Evolutionary conservation across 2,113 vertebrate species (phyloP), one percentile per base, ranked within the genome.

Genomic region (Emberiza fucata): DNA sequence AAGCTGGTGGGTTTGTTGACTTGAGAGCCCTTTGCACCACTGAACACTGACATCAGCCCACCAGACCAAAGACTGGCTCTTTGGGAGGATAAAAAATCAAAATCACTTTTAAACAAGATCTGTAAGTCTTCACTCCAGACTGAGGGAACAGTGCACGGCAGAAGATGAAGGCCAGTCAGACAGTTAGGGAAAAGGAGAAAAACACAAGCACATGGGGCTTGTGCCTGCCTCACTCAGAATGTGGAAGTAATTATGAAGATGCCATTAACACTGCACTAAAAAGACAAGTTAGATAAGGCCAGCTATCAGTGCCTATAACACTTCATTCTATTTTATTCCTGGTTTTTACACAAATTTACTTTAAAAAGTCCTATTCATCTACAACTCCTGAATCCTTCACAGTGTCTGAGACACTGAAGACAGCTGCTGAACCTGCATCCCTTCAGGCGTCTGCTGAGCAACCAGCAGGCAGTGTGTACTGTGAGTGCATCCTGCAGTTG

Each of bases 401-500:
- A 61, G n/a, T 14, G 31, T 1, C 3, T 6, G 51, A 50, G 44
- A 1, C 27, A 16, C 3, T 53, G 54, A 11, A 72, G 50, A 8
- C 53, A 92, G 71, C 57, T 63, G 72, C 63, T 83, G 48, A 56
- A 56, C 7, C 42, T 29, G 37, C 35, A 53, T 20, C 33, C 40
- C 6, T 2, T 31, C 48, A 23, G 71, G 44, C 12, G 70, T 31
- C 37, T 82, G 56, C 75, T 37, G 82, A 82, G 79, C 50, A 9
- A 1, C 54, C 60, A 61, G 35, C 35, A 31, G 76, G 80, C 9
- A 3, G 8, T 1, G 6, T 0, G 0, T 2, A 5, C 90, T 42
- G 69, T 0, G 0, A 86, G 50, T 0, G 19, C 54, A 27, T 29
- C 63, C 83, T 64, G 83, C 35, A 35, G 35, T 4, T 6, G 77